Evolutionary conservation across 1,140 invertebrate genomes (phyloP), one percentile per base, ranked within the genome.

Genomic region (Nephotettix cincticeps): DNA sequence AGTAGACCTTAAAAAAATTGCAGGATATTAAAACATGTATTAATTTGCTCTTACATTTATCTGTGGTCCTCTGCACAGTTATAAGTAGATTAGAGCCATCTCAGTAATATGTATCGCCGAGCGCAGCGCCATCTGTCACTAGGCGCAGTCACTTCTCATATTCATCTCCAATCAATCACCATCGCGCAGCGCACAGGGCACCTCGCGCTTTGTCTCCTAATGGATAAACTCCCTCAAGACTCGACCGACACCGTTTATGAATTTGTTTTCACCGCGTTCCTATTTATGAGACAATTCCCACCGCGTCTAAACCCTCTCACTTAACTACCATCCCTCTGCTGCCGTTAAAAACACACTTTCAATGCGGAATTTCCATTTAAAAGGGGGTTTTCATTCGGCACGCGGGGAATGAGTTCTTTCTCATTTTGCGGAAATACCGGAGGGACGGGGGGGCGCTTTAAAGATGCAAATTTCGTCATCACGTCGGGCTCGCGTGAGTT

Each of bases 381-480:
- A 73, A 73, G 71, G 67, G 58, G 27, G 25, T 69, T 66, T 66
- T 72, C 67, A 36, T 68, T 47, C 67, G 9, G n/a, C 29, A 23
- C 43, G 21, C 29, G 9, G 21, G 68, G 61, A 70, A 72, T 72
- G 71, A 68, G 66, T 68, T 68, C 71, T 69, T 72, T 72, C 71
- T 72, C 71, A 72, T 72, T 72, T 72, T 58, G 27, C 40, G 61
- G 56, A 61, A 61, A 61, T 61, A 61, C 56, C 56, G 56, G 54
- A 14, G 43, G n/a, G 28, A 47, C n/a, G 29, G 61, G 65, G 28
- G 63, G 56, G 68, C 71, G 71, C 56, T 61, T 70, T 67, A 69
- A 73, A 68, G 71, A 73, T 73, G 71, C 71, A 73, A 73, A 73
- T 73, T 73, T 73, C 69, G 69, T 73, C 29, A 67, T 65, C 65